Conservation (phyloP, 1,140 invertebrate genomes). For the Thaumatotibia leucotreta region DNA sequence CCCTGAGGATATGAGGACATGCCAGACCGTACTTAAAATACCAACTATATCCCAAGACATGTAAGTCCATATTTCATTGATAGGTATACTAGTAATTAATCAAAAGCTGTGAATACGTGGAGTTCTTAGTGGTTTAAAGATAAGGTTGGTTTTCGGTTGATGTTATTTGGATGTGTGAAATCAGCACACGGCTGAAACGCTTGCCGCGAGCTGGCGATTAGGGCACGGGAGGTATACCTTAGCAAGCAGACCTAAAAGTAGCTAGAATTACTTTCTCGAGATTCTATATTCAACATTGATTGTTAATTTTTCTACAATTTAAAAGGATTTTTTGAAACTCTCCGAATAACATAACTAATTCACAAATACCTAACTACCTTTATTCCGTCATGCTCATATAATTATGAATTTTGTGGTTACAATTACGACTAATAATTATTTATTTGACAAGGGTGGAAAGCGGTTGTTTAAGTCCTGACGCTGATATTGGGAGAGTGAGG, state of each 20-base stretch:
- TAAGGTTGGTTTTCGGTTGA: conserved; percentile 20
- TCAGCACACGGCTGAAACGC: conserved; percentile 35
- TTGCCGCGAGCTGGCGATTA: conserved; percentile 49
- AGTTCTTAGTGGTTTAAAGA: conserved; percentile 11
- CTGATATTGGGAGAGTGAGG: too few relatives aligned
- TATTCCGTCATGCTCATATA: too few relatives aligned
- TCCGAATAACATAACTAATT: too few relatives aligned
- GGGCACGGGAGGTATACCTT: conserved; percentile 21
- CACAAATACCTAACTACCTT: too few relatives aligned
- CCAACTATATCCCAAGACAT: conserved; percentile 16
- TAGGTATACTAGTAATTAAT: conserved; percentile 21
- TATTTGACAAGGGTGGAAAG: too few relatives aligned
- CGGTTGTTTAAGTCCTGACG: too few relatives aligned
- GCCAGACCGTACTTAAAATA: conserved; percentile 14
- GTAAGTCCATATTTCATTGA: background rate
- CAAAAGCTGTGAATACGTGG: background rate
- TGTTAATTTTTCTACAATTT: too few relatives aligned
- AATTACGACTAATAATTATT: too few relatives aligned
- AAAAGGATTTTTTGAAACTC: too few relatives aligned
- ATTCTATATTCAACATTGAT: too few relatives aligned
- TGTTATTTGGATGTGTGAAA: conserved; percentile 29
- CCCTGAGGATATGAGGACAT: conserved; percentile 28
- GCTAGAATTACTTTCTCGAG: too few relatives aligned
- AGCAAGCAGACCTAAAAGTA: background rate
- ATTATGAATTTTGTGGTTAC: too few relatives aligned